These are phyloP conservation scores for Melanerpes formicivorus DNA, from an alignment of 2,113 vertebrate species.

Conservation along the genomic window DNA sequence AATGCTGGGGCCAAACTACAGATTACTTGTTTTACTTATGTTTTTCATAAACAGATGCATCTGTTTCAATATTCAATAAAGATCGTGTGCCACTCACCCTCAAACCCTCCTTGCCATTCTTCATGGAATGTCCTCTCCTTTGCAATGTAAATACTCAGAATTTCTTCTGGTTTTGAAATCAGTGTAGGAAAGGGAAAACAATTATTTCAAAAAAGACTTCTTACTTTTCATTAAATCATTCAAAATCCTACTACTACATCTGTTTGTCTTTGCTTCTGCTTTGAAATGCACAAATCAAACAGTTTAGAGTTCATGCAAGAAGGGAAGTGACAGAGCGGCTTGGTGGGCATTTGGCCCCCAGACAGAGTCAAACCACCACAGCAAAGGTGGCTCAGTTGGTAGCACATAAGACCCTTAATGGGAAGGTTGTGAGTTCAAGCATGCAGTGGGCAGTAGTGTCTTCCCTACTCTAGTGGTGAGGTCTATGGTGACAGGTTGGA, in stretches of 20 bases:
- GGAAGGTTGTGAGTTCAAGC: no score
- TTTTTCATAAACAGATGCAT: not conserved
- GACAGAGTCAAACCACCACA: no score
- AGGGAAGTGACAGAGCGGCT: no score
- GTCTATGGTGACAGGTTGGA: no score
- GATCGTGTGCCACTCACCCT: not conserved
- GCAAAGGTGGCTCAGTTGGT: no score
- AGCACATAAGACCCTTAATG: no score
- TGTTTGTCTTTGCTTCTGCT: not conserved
- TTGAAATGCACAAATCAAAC: not conserved
- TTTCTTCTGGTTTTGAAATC: not conserved
- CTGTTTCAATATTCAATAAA: not conserved
- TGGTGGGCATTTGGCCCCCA: no score
- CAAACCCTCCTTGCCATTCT: not conserved
- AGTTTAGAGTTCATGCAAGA: no score
- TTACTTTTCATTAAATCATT: not conserved
- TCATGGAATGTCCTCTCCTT: not conserved
- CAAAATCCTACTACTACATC: not conserved
- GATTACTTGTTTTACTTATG: not conserved
- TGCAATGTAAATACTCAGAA: not conserved
- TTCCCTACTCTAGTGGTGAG: no score
- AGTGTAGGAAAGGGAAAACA: not conserved
- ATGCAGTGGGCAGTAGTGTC: no score
- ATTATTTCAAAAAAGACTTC: not conserved
- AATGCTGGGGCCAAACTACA: not conserved